Conservation (phyloP, 2,888 invertebrate species). For the Mamestra brassicae region DNA sequence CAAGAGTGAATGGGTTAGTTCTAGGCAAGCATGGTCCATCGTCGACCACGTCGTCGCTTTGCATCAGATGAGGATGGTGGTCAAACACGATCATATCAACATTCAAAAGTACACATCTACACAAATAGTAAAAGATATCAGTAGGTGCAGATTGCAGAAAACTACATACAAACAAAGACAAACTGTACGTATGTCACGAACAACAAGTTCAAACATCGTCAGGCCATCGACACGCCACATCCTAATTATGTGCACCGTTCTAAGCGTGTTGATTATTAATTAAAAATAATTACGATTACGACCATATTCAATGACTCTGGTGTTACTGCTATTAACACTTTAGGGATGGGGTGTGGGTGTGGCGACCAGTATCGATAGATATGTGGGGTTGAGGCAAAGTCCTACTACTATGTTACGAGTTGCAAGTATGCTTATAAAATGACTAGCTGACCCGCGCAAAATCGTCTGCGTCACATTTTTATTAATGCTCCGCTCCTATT, state of each 20-base stretch:
- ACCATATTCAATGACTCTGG: conserved; percentile 91
- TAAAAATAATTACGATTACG: conserved; percentile 91
- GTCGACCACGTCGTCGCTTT: no score
- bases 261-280: conserved; percentile 91
- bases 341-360: conserved; percentile 74
- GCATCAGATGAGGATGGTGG: no score
- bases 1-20: no score
- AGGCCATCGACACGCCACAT: conserved; percentile 87
- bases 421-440: not conserved
- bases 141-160: no score
- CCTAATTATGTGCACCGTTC: conserved; percentile 87
- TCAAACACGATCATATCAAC: no score
- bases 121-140: no score
- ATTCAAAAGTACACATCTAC: no score
- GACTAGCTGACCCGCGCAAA: no score
- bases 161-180: conserved; percentile 19
- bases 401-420: not conserved
- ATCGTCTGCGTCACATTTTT: no score
- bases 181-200: conserved; percentile 3
- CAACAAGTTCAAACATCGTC: conserved; percentile 54
- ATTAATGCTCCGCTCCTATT: no score
- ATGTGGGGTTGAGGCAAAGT: not conserved
- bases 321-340: conserved; percentile 89
- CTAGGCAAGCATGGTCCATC: no score
- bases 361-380: conserved; percentile 59